These are phyloP conservation scores for Drosophila recens DNA, from an alignment of 2,888 invertebrate species.

Conservation along the genomic window DNA sequence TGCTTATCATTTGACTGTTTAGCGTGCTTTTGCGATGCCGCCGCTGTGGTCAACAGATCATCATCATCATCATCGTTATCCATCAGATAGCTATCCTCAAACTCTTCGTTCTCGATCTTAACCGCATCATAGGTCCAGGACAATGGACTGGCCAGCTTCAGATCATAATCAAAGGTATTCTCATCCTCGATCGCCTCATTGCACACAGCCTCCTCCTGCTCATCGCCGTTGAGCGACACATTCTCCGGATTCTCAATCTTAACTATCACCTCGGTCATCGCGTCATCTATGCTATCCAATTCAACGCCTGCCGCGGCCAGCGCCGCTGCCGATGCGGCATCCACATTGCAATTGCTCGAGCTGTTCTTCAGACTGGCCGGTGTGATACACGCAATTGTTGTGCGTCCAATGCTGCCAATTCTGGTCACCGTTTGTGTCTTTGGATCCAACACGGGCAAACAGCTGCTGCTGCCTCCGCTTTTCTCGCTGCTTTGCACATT, in stretches of 20 bases:
- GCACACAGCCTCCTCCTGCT: conserved; percentile 68
- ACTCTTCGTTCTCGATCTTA: conserved; percentile 84
- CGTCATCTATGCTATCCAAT: conserved; percentile 81
- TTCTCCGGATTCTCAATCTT: conserved; percentile 82
- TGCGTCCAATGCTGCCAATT: conserved; percentile 83
- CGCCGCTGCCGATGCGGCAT: conserved; percentile 77
- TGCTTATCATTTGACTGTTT: conserved; percentile 73
- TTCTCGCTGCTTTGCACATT: conserved; percentile 25
- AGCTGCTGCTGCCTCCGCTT: conserved; percentile 29
- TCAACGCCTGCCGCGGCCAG: conserved; percentile 82
- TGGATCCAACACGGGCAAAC: conserved; percentile 48
- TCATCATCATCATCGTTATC: conserved; percentile 83
- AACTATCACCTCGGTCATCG: conserved; percentile 83
- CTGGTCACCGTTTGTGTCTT: conserved; percentile 75
- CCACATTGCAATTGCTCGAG: conserved; percentile 72
- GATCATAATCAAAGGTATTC: conserved; percentile 83
- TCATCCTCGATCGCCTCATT: conserved; percentile 77
- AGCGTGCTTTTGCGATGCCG: conserved; percentile 78
- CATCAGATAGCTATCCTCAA: conserved; percentile 81
- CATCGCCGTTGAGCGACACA: conserved; percentile 77
- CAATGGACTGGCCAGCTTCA: conserved; percentile 84
- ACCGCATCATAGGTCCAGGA: conserved; percentile 85
- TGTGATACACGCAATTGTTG: conserved; percentile 82
- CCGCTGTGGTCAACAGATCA: conserved; percentile 80
- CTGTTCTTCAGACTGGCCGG: conserved; percentile 70